Percentiles rank a stretch among this genome's conserved stretches.
These are phyloP conservation scores for Neosilurus hyrtlii DNA, from an alignment of 2,797 vertebrate genomes.

Conservation along the genomic window DNA sequence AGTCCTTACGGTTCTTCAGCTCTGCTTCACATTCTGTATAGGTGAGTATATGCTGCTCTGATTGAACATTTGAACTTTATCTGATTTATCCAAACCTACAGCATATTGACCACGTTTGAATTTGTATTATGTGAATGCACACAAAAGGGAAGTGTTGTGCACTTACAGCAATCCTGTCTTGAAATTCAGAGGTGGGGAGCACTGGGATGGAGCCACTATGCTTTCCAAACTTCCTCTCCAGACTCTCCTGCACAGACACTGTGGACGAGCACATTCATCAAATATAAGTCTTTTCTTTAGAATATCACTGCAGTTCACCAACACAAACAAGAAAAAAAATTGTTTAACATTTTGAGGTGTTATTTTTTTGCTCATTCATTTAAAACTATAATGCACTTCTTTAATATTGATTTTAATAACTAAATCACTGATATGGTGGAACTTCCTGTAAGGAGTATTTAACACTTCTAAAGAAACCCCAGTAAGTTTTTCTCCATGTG, in stretches of 20 bases:
- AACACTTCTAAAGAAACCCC: too few species aligned
- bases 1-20: background rate
- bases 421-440: background rate
- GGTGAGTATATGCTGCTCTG: background rate
- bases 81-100: background rate
- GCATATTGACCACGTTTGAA: background rate
- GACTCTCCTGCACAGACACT: conserved; percentile 98
- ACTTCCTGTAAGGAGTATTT: background rate
- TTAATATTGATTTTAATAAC: background rate
- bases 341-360: background rate
- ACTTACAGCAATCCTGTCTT: conserved; percentile 80
- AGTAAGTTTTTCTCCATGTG: background rate
- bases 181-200: conserved; percentile 93
- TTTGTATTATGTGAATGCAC: background rate
- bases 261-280: conserved; percentile 22
- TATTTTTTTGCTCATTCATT: background rate
- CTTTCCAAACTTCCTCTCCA: conserved; percentile 97
- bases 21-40: background rate
- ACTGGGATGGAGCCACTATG: conserved; percentile 89
- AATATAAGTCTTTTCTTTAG: background rate
- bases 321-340: too few species aligned
- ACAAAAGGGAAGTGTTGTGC: background rate
- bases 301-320: background rate
- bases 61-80: background rate
- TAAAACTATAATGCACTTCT: background rate